Evolutionary conservation across 1,140 invertebrate genomes (phyloP).

Genomic region (Pinna nobilis): DNA sequence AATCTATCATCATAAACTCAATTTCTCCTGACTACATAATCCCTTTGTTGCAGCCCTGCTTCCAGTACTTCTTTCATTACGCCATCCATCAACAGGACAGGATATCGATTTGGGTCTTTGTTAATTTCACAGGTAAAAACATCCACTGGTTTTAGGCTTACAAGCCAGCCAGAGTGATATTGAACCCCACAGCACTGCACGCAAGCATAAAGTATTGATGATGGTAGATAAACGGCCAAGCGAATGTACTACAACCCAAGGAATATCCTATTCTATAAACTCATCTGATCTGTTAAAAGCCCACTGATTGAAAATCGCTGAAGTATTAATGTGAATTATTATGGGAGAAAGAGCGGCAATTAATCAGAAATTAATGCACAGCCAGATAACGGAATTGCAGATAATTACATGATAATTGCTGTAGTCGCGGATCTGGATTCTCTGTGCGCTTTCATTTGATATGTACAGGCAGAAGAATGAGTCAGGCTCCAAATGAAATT

Average conservation of each 20-base stretch:
- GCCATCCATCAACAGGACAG: no score
- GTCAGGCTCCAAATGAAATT: no score
- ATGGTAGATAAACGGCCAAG: slow-evolving; percentile 5
- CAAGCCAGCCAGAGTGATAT: slow-evolving; percentile 14
- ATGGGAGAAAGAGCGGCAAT: background rate
- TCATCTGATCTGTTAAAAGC: slow-evolving; percentile 9
- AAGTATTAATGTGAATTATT: slow-evolving; percentile 16
- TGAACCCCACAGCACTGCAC: slow-evolving; percentile 9
- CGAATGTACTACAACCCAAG: background rate
- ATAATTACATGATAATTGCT: slow-evolving; percentile 12
- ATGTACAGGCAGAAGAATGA: no score
- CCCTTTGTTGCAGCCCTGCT: slow-evolving; percentile 6
- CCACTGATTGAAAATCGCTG: slow-evolving; percentile 17
- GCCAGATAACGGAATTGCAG: slow-evolving; percentile 6
- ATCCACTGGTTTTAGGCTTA: slow-evolving; percentile 17
- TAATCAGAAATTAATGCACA: slow-evolving; percentile 25
- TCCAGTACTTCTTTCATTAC: no score
- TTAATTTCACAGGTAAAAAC: slow-evolving; percentile 15
- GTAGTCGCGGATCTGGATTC: no score
- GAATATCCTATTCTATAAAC: slow-evolving; percentile 8
- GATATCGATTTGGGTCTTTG: slow-evolving; percentile 13
- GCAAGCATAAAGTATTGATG: slow-evolving; percentile 26
- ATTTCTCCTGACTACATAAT: background rate
- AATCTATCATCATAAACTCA: no score
- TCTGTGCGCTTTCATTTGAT: no score